A percentile compares a stretch with the other conserved stretches of the same genome.
These are phyloP conservation scores for Sinodicranocentrus sp. DNA, from an alignment of 2,888 invertebrate genomes.

Conservation along the genomic window DNA sequence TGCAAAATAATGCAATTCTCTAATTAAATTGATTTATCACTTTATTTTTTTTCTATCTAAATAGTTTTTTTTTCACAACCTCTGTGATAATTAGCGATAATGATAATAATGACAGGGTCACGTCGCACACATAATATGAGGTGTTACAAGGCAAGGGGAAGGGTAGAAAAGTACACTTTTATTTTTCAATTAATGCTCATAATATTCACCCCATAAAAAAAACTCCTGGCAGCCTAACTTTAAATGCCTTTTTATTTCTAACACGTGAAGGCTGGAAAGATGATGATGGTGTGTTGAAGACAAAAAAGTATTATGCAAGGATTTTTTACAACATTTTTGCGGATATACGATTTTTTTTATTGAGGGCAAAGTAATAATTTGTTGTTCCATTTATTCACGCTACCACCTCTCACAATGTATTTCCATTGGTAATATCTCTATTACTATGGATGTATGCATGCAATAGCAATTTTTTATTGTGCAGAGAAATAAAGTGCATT, in stretches of 20 bases:
- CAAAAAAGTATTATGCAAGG: neutral
- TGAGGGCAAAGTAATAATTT: slow-evolving; percentile 48
- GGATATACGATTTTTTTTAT: slow-evolving; percentile 32
- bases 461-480: slow-evolving; percentile 46
- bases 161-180: neutral
- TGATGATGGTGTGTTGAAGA: slow-evolving; percentile 3
- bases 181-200: slow-evolving; percentile 39
- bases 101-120: slow-evolving; percentile 60
- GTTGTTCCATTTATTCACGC: too few species aligned
- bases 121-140: slow-evolving; percentile 20
- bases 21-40: neutral
- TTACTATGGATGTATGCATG: slow-evolving; percentile 21
- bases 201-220: too few species aligned
- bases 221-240: too few species aligned
- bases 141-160: slow-evolving; percentile 25
- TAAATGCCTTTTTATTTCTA: slow-evolving; percentile 16
- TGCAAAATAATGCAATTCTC: too few species aligned
- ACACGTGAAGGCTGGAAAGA: neutral
- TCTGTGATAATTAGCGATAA: slow-evolving; percentile 42
- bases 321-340: slow-evolving; percentile 27
- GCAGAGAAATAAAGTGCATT: slow-evolving; percentile 15
- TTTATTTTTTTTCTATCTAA: neutral
- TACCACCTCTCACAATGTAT: too few species aligned
- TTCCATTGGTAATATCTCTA: too few species aligned
- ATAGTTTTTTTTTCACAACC: neutral